Conservation (phyloP, 2,113 vertebrate genomes). For the Gymnocephalus cernua region DNA sequence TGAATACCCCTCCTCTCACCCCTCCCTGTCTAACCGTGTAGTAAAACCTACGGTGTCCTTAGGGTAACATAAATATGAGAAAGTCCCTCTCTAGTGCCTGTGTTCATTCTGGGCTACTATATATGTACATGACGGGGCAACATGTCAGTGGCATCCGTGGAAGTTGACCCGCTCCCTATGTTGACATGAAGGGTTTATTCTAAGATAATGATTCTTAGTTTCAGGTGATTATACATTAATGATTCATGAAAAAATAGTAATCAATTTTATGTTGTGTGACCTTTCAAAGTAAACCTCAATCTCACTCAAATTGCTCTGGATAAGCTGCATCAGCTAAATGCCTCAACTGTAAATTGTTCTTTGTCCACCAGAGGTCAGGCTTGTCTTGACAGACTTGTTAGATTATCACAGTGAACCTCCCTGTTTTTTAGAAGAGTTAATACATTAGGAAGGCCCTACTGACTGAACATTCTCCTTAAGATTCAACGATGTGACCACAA, state of each 20-base stretch:
- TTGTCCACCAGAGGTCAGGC: constrained; percentile 77
- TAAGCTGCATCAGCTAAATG: background rate
- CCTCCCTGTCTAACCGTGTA: background rate
- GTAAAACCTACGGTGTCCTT: background rate
- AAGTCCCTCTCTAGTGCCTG: too few species aligned
- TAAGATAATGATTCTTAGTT: too few species aligned
- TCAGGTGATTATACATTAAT: too few species aligned
- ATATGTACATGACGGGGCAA: too few species aligned
- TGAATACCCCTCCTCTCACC: background rate
- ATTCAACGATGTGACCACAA: constrained; percentile 58
- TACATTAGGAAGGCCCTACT: constrained; percentile 45
- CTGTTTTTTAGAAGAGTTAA: constrained; percentile 28
- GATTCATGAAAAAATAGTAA: too few species aligned
- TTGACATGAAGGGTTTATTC: too few species aligned
- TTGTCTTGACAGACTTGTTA: constrained; percentile 42
- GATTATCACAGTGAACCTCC: background rate
- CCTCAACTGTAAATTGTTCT: background rate
- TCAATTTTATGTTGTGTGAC: too few species aligned
- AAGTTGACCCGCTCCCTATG: too few species aligned
- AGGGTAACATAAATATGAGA: background rate
- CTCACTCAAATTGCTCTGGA: background rate
- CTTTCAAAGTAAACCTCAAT: background rate
- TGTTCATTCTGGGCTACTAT: too few species aligned
- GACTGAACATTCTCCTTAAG: constrained; percentile 29
- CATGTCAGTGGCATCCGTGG: too few species aligned